Evolutionary conservation across 1,140 invertebrate species (phyloP), one percentile per base, ranked within the genome.

Genomic region (Heterodera carotae): DNA sequence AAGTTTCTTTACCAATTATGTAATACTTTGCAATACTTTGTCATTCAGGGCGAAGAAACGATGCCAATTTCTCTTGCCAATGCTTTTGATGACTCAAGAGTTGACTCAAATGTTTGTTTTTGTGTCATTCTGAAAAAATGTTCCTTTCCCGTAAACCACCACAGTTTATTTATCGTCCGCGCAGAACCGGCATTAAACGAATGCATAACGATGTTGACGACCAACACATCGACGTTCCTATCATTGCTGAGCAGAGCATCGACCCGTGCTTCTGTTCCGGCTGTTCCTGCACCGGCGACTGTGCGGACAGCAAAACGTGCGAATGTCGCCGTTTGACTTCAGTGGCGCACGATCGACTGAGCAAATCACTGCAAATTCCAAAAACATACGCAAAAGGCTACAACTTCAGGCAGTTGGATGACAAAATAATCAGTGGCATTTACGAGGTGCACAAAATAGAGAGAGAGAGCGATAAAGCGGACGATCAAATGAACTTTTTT

Each of bases 281-380:
- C 5, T 79, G 78, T 59, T 80, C 68, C 56, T 79, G 78, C 31
- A 79, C 75, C 62, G 78, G 79, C 69, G 74, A 81, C 60, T 81
- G 80, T 34, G 67, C 78, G 15, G 68, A 77, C 43, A 68, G 69
- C 7, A 60, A 77, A 25, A 77, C 31, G 36, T 81, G 80, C 53
- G 75, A 79, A 33, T 81, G 80, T n/a, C 80, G 79, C 25, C 70
- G 73, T 34, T 67, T 81, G 34, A 81, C 80, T 33, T 22, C 70
- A 18, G 67, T 43, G 1, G 67, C 75, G n/a, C 53, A 80, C 36
- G 66, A 78, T 8, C 80, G 80, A 15, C 59, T 81, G 22, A 62
- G 59, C 43, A 39, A 53, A 22, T 60, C 60, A 36, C 59, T 82
- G 8, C 81, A 60, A 33, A 67, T 76, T 43, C 53, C 48, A 7